Evolutionary conservation across 2,888 invertebrate species (phyloP).

Genomic region (Cyclophora albipunctata): DNA sequence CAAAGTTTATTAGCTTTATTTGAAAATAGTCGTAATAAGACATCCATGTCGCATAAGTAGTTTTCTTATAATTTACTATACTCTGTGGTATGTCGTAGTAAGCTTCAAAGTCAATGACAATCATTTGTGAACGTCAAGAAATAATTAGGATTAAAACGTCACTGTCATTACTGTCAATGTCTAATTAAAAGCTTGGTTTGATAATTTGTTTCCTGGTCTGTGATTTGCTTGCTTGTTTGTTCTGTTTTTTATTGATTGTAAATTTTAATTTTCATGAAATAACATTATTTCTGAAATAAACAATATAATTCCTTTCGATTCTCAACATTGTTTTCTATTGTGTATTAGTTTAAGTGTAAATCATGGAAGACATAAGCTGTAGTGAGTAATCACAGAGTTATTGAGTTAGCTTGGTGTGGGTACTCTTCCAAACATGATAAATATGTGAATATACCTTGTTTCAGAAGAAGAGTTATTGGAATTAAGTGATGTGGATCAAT

Average conservation of each 20-base stretch:
- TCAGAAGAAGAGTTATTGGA: conserved; percentile 63
- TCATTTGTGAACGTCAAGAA: not conserved
- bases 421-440: not conserved
- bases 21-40: too few species aligned
- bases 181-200: too few species aligned
- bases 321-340: too few species aligned
- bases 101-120: not conserved
- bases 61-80: too few species aligned
- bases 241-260: not conserved
- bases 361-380: conserved; percentile 60
- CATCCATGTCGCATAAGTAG: too few species aligned
- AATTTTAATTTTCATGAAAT: not conserved
- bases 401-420: not conserved
- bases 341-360: too few species aligned
- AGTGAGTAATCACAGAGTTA: conserved; percentile 41
- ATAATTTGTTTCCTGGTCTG: too few species aligned
- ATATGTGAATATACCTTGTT: conserved; percentile 10
- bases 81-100: not conserved
- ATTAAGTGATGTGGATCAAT: conserved; percentile 62
- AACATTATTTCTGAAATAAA: not conserved
- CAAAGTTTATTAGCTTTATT: too few species aligned
- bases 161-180: too few species aligned
- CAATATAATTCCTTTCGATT: too few species aligned
- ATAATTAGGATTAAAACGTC: too few species aligned
- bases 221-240: too few species aligned